Evolutionary conservation across 2,888 invertebrate species (phyloP).

Genomic region (Leptodirus hochenwartii): DNA sequence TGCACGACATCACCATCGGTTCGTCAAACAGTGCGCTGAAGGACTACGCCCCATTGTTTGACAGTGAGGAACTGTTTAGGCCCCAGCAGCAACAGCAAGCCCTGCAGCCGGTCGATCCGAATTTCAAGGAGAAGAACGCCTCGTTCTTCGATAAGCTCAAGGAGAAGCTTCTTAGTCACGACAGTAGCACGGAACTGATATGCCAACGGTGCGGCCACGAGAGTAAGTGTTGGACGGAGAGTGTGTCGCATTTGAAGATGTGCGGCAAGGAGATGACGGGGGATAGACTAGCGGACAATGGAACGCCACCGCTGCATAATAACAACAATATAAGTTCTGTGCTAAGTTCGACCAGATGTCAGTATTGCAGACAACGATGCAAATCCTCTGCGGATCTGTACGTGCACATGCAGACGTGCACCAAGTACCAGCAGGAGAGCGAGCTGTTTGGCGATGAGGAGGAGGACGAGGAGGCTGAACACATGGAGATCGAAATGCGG

Average conservation of each 20-base stretch:
- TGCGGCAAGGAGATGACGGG: constrained; percentile 34
- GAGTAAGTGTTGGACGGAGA: constrained; percentile 66
- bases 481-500: constrained; percentile 15
- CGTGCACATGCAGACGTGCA: constrained; percentile 56
- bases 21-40: constrained; percentile 31
- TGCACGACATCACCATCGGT: constrained; percentile 29
- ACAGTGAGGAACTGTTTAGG: constrained; percentile 25
- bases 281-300: constrained; percentile 13
- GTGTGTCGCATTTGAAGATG: constrained; percentile 57
- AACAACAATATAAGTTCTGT: too few relatives aligned
- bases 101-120: constrained; percentile 1
- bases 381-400: constrained; percentile 67
- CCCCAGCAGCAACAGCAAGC: constrained; percentile 11
- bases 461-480: constrained; percentile 9
- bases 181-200: constrained; percentile 43
- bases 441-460: constrained; percentile 6
- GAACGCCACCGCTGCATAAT: constrained; percentile 26
- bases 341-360: constrained; percentile 60
- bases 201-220: constrained; percentile 56
- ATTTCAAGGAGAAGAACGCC: constrained; percentile 27
- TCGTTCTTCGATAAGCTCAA: constrained; percentile 72
- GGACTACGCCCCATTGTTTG: constrained; percentile 34
- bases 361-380: constrained; percentile 71
- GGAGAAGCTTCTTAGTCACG: constrained; percentile 51
- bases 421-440: constrained; percentile 29